phyloP scores from a whole-genome alignment of 2,888 invertebrate genomes.

The Mythimna ferrago region DNA sequence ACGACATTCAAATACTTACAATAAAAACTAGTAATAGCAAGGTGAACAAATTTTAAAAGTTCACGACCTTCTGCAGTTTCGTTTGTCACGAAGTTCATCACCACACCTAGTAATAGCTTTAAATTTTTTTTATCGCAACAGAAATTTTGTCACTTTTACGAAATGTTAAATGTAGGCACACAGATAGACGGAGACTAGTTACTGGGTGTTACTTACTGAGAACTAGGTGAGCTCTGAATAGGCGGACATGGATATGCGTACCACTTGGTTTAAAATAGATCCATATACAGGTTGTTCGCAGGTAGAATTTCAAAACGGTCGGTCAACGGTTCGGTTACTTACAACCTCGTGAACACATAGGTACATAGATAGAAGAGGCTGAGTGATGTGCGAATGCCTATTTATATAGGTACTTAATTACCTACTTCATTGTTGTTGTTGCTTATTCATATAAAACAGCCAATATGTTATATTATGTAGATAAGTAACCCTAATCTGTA shows the following conservation, averaged over 20 bases:
- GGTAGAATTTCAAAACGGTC: constrained; percentile 67
- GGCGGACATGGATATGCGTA: constrained; percentile 37
- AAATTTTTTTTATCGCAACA: constrained; percentile 38
- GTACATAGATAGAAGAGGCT: not conserved
- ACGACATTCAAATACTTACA: constrained; percentile 56
- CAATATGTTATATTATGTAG: not conserved
- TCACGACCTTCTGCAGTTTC: constrained; percentile 78
- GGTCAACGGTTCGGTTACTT: constrained; percentile 61
- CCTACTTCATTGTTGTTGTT: not conserved
- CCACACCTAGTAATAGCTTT: constrained; percentile 56
- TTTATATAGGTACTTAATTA: not conserved
- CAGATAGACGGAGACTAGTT: constrained; percentile 50
- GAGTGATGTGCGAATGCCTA: constrained; percentile 10
- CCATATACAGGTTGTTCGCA: constrained; percentile 52
- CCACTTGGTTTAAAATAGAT: constrained; percentile 61
- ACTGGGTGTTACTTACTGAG: constrained; percentile 67
- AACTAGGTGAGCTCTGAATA: constrained; percentile 77
- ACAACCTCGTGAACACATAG: constrained; percentile 17
- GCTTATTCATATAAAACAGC: not conserved
- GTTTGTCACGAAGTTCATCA: constrained; percentile 75
- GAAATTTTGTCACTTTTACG: constrained; percentile 57
- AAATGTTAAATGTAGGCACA: constrained; percentile 44
- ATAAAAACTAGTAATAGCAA: constrained; percentile 71
- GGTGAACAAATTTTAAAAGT: constrained; percentile 81
- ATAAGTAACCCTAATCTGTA: not conserved